Evolutionary conservation across 2,797 vertebrate genomes (phyloP), one percentile per base, ranked within the genome.

Genomic region (Gymnothorax javanicus): DNA sequence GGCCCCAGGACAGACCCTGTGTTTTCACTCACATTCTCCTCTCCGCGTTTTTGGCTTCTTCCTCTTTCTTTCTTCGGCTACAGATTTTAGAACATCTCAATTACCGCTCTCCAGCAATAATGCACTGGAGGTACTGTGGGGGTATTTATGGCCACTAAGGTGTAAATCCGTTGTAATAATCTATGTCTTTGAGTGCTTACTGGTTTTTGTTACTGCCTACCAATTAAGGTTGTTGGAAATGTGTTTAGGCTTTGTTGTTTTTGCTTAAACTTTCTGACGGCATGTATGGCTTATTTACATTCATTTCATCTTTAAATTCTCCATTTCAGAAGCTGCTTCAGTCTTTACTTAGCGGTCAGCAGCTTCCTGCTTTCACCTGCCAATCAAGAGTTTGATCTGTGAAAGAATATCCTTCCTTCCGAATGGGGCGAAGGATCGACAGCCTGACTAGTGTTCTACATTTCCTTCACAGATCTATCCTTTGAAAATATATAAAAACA

Each of bases 1-100:
- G 52, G 77, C 89, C 89, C 90, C 91, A 90, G 91, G 89, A 95
- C 94, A 89, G 90, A 86, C 91, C 90, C 83, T 89, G 67, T 89
- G 90, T 91, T 90, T 88, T 89, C 87, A 86, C 86, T 88, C 43
- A 89, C 89, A 87, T 87, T 25, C 83, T 62, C 25, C 59, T 69
- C 67, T 59, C 58, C 43, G 25, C 15, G 54, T 56, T 86, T 83
- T 67, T 20, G 23, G 52, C 33, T 6, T 64, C 60, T 73, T 71
- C 71, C 71, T 69, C 20, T 69, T 69, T 87, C 25, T 43, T 43
- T 33, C n/a, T 62, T 33, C 17, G 64, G 59, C 56, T 85, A 17
- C 7, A 71, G 15, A 27, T 67, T 13, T 67, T 7, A 69, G 59
- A 82, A 84, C 13, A 56, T 54, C 67, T 25, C 13, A 59, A 85